Conservation (phyloP, 2,797 vertebrate species). For the Synanceia verrucosa region DNA sequence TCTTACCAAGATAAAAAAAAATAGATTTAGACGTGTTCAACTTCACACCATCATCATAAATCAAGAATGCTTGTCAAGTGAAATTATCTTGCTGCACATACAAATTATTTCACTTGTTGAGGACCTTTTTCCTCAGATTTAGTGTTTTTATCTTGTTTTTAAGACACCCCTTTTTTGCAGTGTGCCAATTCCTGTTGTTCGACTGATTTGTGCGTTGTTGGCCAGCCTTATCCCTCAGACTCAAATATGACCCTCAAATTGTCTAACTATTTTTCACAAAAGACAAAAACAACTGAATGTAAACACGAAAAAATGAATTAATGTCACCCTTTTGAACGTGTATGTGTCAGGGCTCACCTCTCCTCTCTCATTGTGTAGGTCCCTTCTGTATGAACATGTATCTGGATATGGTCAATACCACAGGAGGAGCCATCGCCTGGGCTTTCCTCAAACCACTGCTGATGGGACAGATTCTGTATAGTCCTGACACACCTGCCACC, state of each 20-base stretch:
- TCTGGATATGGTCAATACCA: slow-evolving; percentile 93
- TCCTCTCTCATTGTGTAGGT: slow-evolving; percentile 73
- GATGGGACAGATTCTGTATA: slow-evolving; percentile 91
- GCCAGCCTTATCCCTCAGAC: background rate
- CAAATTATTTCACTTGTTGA: too few species aligned
- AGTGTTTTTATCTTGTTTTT: too few species aligned
- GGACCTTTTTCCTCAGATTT: too few species aligned
- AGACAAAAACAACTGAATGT: too few species aligned
- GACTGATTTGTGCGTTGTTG: background rate
- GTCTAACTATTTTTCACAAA: background rate
- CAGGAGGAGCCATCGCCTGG: slow-evolving; percentile 92
- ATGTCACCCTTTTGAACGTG: background rate
- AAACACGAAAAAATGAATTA: too few species aligned
- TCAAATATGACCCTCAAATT: background rate
- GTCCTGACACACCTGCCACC: slow-evolving; percentile 87
- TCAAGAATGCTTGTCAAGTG: too few species aligned
- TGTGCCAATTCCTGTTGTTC: too few species aligned
- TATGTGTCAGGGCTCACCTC: background rate
- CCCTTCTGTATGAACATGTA: slow-evolving; percentile 92
- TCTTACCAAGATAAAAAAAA: too few species aligned
- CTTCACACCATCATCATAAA: too few species aligned
- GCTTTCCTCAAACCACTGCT: slow-evolving; percentile 96
- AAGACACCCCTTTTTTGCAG: too few species aligned
- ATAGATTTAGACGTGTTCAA: too few species aligned
- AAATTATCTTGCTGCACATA: too few species aligned